Base-by-base conservation (phyloP, 2,888 invertebrate species). In the Drosophila silvestris region DNA sequence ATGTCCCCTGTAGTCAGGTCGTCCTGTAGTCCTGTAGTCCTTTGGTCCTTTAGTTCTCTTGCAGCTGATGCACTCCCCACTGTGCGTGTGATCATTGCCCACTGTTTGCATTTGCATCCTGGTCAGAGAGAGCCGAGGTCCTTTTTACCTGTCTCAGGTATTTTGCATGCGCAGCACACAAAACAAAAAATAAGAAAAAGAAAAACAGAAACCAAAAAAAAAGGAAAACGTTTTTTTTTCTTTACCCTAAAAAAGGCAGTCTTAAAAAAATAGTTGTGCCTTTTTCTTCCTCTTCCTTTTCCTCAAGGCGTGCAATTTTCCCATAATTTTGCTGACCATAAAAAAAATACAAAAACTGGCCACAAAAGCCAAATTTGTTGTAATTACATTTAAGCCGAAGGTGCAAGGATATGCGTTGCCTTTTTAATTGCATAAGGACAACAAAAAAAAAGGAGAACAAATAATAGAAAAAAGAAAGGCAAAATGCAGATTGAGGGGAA, bases 41-140 rank as follows among this genome's bases (percentile, higher is more conserved):
- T 28, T 26, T 57, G 28, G 28, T 57, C 28, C 51, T 16, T 51
- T 51, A 26, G 10, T 51, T 9, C 9, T 57, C 39, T n/a, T 39
- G 86, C 73, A 75, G 79, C 71, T 74, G 79, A 73, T 71, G 57
- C 76, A 79, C 79, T 66, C 72, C 87, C 85, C 80, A 81, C 82
- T 60, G 89, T 81, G 91, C 89, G 86, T 91, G 91, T 91, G 91
- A 91, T 91, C 89, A 90, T 70, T 77, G 47, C 47, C 47, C 47
- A 59, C 68, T 88, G 77, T 83, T 83, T 77, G 67, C 80, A 91
- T 88, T 90, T 83, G 82, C 91, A 90, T 85, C 67, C 57, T 56
- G 68, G 64, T 51, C 72, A 35, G 28, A 41, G 28, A 41, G 33
- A 22, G 4, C 32, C 30, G 32, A 51, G 35, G 79, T 78, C 88